A percentile compares a stretch with the other conserved stretches of the same genome.
These are phyloP conservation scores for Corapipo altera DNA, from an alignment of 2,113 vertebrate species.

Conservation along the genomic window DNA sequence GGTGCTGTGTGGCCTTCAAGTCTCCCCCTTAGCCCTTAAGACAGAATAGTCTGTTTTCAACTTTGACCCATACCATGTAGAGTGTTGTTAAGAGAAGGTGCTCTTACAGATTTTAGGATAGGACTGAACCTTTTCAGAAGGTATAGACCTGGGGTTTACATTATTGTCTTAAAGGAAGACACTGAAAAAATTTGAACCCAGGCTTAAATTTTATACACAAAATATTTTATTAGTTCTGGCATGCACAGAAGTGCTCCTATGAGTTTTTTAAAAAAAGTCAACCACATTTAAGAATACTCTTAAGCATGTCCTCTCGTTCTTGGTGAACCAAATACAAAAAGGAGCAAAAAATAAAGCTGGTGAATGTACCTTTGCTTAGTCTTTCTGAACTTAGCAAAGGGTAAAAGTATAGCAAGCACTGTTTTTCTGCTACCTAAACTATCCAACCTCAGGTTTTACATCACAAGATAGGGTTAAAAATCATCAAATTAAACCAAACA, in stretches of 20 bases:
- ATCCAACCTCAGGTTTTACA: slow-evolving; percentile 1
- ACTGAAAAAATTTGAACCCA: background rate
- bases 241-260: background rate
- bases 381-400: background rate
- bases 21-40: background rate
- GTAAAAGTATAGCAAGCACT: background rate
- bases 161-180: background rate
- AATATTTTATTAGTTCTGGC: background rate
- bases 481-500: slow-evolving; percentile 28
- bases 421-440: background rate
- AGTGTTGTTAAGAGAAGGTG: background rate
- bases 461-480: slow-evolving; percentile 42
- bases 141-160: background rate
- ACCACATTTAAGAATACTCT: background rate
- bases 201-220: background rate
- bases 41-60: background rate
- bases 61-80: background rate
- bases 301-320: background rate
- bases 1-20: background rate
- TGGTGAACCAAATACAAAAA: background rate
- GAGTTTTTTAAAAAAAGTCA: background rate
- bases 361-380: background rate
- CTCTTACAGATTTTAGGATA: background rate
- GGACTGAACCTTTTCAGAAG: background rate
- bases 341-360: background rate